phyloP scores from a whole-genome alignment of 1,140 invertebrate genomes.

The Leptopilina boulardi region DNA sequence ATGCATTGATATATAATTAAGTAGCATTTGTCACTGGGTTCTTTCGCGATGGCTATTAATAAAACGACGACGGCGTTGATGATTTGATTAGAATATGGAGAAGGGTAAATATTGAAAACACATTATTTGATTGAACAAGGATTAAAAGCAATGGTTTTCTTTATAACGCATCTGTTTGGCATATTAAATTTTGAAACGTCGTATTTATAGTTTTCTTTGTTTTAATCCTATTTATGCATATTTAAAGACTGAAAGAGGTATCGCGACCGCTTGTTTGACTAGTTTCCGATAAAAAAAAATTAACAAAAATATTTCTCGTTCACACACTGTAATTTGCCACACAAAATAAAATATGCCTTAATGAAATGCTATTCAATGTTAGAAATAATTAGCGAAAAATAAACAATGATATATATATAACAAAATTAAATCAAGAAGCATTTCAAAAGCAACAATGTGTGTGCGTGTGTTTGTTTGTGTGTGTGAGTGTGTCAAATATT shows the following conservation, averaged over 20 bases:
- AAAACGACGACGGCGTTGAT: neutral
- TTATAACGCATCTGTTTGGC: neutral
- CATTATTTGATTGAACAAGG: neutral
- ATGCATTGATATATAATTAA: conserved; percentile 14
- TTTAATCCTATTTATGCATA: neutral
- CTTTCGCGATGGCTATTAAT: neutral
- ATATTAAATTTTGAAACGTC: neutral
- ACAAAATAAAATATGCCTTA: neutral
- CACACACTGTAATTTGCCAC: neutral
- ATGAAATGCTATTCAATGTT: neutral
- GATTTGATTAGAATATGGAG: neutral
- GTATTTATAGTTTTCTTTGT: neutral
- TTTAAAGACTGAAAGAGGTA: neutral
- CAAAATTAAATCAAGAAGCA: neutral
- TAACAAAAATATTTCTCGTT: neutral
- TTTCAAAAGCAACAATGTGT: neutral
- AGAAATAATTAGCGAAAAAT: neutral
- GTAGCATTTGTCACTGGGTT: conserved; percentile 14
- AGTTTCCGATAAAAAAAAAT: conserved; percentile 13
- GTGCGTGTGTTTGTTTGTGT: neutral
- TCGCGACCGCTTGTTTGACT: neutral
- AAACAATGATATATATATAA: neutral
- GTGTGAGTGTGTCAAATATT: neutral
- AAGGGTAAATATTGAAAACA: neutral
- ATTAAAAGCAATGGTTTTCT: neutral